A percentile compares a stretch with the other conserved stretches of the same genome.
phyloP scores from a whole-genome alignment of 2,888 invertebrate species.

The Tinea semifulvella region DNA sequence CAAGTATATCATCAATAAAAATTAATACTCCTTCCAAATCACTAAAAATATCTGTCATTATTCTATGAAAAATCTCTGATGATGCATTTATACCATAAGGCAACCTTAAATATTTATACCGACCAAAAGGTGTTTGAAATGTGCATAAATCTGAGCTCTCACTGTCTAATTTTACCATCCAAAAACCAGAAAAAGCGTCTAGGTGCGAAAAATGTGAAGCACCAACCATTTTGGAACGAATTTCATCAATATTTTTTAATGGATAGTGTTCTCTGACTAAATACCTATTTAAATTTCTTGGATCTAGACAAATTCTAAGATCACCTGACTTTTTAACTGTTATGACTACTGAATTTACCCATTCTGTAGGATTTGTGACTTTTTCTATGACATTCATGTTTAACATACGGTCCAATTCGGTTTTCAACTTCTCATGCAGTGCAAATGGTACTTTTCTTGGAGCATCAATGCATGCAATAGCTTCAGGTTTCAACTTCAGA shows the following conservation, averaged over 20 bases:
- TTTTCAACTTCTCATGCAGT: constrained; percentile 15
- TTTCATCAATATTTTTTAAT: constrained; percentile 22
- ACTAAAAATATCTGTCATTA: constrained; percentile 20
- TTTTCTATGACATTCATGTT: constrained; percentile 15
- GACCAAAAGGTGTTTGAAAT: constrained; percentile 21
- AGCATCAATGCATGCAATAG: too few species aligned
- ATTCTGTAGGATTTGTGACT: constrained; percentile 20
- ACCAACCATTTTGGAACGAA: constrained; percentile 18
- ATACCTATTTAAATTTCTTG: constrained; percentile 21
- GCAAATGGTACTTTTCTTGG: constrained; percentile 11
- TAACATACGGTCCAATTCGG: constrained; percentile 17
- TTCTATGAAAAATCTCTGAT: constrained; percentile 20
- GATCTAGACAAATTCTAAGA: constrained; percentile 22
- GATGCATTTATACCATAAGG: constrained; percentile 22
- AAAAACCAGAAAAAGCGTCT: constrained; percentile 23
- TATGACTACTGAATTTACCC: constrained; percentile 21
- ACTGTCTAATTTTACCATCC: constrained; percentile 19
- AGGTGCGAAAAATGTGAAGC: constrained; percentile 20
- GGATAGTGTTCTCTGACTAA: constrained; percentile 21
- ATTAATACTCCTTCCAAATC: constrained; percentile 19
- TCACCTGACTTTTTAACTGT: constrained; percentile 20
- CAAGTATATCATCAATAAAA: constrained; percentile 21
- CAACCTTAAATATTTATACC: constrained; percentile 19
- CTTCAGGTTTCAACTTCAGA: too few species aligned
- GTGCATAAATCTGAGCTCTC: constrained; percentile 20